These are phyloP conservation scores for Drosophila mimetica DNA, from an alignment of 2,888 invertebrate genomes.

Conservation along the genomic window DNA sequence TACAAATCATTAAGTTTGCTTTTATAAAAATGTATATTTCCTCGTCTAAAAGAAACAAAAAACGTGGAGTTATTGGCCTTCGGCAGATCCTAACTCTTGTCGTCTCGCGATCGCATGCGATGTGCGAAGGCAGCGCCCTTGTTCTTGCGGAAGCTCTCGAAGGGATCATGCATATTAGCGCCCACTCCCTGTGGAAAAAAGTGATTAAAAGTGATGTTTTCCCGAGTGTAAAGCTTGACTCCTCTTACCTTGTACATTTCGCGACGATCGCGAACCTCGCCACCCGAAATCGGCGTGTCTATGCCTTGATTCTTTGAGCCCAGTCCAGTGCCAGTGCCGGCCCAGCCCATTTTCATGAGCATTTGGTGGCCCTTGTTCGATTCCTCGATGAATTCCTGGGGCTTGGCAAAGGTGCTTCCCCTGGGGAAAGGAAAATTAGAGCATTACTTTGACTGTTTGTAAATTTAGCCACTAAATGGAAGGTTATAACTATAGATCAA, in stretches of 20 bases:
- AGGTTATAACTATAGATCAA: no score
- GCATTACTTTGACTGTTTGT: background rate
- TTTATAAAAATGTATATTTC: slow-evolving; percentile 64
- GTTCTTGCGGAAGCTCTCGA: slow-evolving; percentile 98
- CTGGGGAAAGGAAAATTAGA: slow-evolving; percentile 53
- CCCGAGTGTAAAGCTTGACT: background rate
- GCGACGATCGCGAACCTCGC: slow-evolving; percentile 93
- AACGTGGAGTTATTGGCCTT: slow-evolving; percentile 19
- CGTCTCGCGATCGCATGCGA: slow-evolving; percentile 95
- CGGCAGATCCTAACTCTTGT: slow-evolving; percentile 84
- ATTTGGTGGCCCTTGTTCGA: slow-evolving; percentile 98
- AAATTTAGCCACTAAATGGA: background rate
- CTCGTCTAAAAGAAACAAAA: slow-evolving; percentile 41
- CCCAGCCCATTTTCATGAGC: slow-evolving; percentile 99
- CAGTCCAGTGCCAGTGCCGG: slow-evolving; percentile 93
- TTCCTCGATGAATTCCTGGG: slow-evolving; percentile 90
- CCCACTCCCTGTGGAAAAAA: slow-evolving; percentile 90
- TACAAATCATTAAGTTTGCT: slow-evolving; percentile 1
- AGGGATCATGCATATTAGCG: slow-evolving; percentile 96
- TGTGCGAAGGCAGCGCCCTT: slow-evolving; percentile 97
- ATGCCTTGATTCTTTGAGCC: slow-evolving; percentile 98
- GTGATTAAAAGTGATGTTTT: background rate
- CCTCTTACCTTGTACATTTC: slow-evolving; percentile 92
- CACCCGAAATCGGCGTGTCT: slow-evolving; percentile 96
- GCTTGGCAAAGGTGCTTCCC: slow-evolving; percentile 82